phyloP scores from a whole-genome alignment of 30 jellyfish, hydroid and myxozoan species.

The Cassiopea xamachana region DNA sequence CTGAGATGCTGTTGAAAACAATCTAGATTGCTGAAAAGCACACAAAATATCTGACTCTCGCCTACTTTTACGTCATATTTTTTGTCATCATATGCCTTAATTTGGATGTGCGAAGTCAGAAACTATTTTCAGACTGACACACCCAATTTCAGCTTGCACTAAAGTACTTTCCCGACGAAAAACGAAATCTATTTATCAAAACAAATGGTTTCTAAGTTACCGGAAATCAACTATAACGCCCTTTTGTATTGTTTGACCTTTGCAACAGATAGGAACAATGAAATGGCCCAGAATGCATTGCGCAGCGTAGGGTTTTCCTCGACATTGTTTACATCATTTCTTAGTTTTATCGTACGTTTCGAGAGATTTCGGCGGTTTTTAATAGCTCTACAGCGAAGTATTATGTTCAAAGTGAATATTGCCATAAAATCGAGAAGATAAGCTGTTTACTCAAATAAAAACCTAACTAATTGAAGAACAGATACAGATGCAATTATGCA shows the following conservation, averaged over 20 bases:
- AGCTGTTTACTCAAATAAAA: neutral
- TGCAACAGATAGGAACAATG: conserved; percentile 28
- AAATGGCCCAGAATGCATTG: conserved; percentile 63
- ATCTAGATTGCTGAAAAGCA: too few species aligned
- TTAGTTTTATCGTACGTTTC: conserved; percentile 9
- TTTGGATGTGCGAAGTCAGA: too few species aligned
- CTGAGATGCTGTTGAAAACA: too few species aligned
- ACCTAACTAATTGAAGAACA: neutral
- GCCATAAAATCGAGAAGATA: neutral
- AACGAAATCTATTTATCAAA: neutral
- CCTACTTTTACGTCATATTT: too few species aligned
- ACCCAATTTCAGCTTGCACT: neutral
- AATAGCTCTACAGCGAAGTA: neutral
- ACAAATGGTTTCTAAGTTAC: conserved; percentile 21
- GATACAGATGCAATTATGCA: conserved; percentile 29
- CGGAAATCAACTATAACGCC: conserved; percentile 23
- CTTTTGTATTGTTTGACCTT: neutral
- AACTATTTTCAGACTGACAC: too few species aligned
- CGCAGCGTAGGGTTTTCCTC: conserved; percentile 54
- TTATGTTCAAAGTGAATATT: neutral
- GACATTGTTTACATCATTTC: conserved; percentile 35
- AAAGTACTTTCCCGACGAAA: neutral
- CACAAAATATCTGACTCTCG: too few species aligned
- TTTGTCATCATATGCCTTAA: too few species aligned
- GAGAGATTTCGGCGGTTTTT: neutral